phyloP scores from a whole-genome alignment of 2,888 invertebrate genomes.

The Lamellibrachia satsuma region DNA sequence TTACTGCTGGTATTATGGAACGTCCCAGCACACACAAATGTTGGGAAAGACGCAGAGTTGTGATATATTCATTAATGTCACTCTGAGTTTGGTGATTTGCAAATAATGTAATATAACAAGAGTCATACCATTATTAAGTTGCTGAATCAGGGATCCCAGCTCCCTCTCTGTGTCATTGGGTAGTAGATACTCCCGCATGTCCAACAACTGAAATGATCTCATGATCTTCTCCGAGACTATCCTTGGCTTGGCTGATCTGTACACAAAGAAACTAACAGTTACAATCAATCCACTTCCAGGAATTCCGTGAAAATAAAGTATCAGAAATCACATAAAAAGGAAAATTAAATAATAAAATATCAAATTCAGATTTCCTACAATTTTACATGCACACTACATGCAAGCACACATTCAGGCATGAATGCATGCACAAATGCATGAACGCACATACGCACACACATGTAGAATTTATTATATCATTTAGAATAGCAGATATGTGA shows the following conservation, averaged over 20 bases:
- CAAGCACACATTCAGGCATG: neutral
- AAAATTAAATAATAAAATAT: too few relatives aligned
- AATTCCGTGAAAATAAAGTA: neutral
- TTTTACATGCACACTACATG: neutral
- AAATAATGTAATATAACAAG: neutral
- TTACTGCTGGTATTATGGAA: too few relatives aligned
- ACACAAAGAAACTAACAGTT: neutral
- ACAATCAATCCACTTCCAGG: neutral
- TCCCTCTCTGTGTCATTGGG: constrained; percentile 25
- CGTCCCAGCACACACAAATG: too few relatives aligned
- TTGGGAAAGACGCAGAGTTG: too few relatives aligned
- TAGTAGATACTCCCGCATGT: constrained; percentile 21
- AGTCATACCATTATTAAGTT: neutral
- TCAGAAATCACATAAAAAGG: too few relatives aligned
- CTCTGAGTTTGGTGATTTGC: neutral
- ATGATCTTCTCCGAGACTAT: neutral
- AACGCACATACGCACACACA: neutral
- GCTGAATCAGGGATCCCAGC: neutral
- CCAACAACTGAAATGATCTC: neutral
- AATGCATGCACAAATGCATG: neutral
- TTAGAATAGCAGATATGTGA: neutral
- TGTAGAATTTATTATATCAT: too few relatives aligned
- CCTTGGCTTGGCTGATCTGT: neutral
- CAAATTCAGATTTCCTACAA: too few relatives aligned
- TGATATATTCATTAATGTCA: neutral